A percentile compares a stretch with the other conserved stretches of the same genome.
Evolutionary conservation across 1,140 invertebrate genomes (phyloP).

Genomic region (Penaeus indicus): DNA sequence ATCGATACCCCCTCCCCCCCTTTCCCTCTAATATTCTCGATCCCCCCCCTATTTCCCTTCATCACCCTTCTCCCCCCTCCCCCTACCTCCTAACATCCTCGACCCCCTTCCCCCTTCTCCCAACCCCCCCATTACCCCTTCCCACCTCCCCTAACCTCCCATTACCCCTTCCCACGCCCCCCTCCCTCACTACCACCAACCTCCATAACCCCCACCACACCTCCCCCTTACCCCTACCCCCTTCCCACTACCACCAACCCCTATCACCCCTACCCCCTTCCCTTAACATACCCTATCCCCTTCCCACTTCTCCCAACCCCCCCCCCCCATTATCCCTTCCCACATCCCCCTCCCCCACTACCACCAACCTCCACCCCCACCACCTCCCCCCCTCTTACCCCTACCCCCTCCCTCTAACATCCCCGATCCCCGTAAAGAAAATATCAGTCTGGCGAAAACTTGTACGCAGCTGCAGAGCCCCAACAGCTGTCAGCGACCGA

Average conservation of each 20-base stretch:
- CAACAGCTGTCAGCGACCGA: constrained; percentile 28
- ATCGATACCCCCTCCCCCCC: background rate
- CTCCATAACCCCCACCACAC: background rate
- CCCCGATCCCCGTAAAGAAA: background rate
- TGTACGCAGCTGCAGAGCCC: background rate
- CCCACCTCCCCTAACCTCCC: background rate
- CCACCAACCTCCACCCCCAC: background rate
- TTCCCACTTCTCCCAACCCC: too few relatives aligned
- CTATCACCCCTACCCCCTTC: too few relatives aligned
- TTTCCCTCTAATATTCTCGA: background rate
- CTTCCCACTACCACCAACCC: background rate
- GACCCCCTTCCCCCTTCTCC: background rate
- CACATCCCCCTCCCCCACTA: background rate
- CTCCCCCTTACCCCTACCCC: background rate
- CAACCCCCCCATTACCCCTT: background rate
- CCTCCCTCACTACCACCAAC: too few relatives aligned
- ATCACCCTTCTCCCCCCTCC: background rate
- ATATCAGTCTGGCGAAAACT: constrained; percentile 1
- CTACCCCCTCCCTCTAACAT: too few relatives aligned
- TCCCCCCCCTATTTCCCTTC: background rate
- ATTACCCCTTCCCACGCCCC: background rate
- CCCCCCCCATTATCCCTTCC: background rate
- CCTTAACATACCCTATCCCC: background rate
- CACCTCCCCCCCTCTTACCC: background rate
- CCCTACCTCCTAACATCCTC: background rate